A percentile compares a stretch with the other conserved stretches of the same genome.
These are phyloP conservation scores for Drosophila equinoxialis DNA, from an alignment of 1,140 invertebrate species.

Conservation along the genomic window DNA sequence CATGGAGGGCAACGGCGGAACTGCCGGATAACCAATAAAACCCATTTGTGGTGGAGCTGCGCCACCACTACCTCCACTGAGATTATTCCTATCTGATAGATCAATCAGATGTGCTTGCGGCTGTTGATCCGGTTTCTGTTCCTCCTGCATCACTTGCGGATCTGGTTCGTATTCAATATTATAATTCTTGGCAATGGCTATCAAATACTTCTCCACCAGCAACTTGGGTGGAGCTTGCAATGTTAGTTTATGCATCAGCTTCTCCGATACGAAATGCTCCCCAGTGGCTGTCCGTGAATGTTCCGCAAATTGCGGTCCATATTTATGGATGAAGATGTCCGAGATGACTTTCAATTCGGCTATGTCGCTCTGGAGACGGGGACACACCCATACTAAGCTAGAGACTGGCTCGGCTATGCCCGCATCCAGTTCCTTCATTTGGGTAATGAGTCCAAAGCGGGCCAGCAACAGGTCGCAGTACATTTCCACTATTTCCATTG, in stretches of 20 bases:
- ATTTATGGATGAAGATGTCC: conserved; percentile 95
- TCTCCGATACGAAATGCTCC: conserved; percentile 90
- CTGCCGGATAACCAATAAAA: conserved; percentile 90
- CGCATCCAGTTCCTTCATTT: conserved; percentile 98
- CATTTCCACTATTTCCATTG: conserved; percentile 99
- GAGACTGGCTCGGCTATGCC: conserved; percentile 98
- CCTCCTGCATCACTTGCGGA: conserved; percentile 94
- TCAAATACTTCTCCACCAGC: conserved; percentile 96
- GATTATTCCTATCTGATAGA: conserved; percentile 86
- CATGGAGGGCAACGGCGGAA: conserved; percentile 86
- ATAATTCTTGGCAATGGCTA: conserved; percentile 98
- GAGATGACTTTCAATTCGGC: conserved; percentile 90
- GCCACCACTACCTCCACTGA: conserved; percentile 84
- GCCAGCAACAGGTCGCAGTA: conserved; percentile 99
- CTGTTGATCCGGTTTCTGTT: conserved; percentile 84
- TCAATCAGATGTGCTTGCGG: conserved; percentile 92
- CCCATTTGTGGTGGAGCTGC: conserved; percentile 86
- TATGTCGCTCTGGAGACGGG: conserved; percentile 92
- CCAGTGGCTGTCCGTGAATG: conserved; percentile 93
- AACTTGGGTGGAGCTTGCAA: conserved; percentile 98
- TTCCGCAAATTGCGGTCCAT: conserved; percentile 96
- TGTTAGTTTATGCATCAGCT: conserved; percentile 97
- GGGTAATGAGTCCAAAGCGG: conserved; percentile 97
- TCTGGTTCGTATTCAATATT: conserved; percentile 96
- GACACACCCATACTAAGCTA: conserved; percentile 98